These are phyloP conservation scores for Pteromalus puparum DNA, from an alignment of 1,140 invertebrate species.

Conservation along the genomic window DNA sequence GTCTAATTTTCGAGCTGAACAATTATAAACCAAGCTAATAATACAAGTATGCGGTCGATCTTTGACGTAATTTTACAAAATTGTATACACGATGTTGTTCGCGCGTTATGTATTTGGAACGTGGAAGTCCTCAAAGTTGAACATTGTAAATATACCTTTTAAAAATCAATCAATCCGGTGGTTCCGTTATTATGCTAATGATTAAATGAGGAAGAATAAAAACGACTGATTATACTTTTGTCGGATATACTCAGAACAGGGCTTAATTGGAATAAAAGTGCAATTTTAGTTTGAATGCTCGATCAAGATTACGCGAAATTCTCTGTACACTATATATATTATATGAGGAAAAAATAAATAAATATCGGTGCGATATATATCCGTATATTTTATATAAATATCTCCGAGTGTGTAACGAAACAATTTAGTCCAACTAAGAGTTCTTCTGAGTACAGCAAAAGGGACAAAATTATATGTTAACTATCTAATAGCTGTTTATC, in stretches of 20 bases:
- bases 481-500: constrained; percentile 30
- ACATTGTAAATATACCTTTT: constrained; percentile 44
- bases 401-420: neutral
- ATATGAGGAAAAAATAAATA: neutral
- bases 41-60: too few relatives aligned
- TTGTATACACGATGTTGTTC: constrained; percentile 35
- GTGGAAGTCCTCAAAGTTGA: neutral
- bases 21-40: too few relatives aligned
- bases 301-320: neutral
- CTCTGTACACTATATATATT: neutral
- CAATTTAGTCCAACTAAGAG: constrained; percentile 12
- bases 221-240: constrained; percentile 40
- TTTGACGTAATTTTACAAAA: neutral
- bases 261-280: constrained; percentile 23
- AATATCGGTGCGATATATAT: neutral
- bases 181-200: neutral
- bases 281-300: too few relatives aligned
- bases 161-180: constrained; percentile 22
- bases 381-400: neutral
- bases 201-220: neutral
- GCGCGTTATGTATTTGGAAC: constrained; percentile 33
- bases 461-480: constrained; percentile 32
- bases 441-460: constrained; percentile 16
- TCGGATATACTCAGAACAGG: constrained; percentile 19
- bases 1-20: too few relatives aligned